Percentiles rank a stretch among this genome's conserved stretches.
Conservation (phyloP, 2,797 vertebrate genomes). For the Taenioides sp. region DNA sequence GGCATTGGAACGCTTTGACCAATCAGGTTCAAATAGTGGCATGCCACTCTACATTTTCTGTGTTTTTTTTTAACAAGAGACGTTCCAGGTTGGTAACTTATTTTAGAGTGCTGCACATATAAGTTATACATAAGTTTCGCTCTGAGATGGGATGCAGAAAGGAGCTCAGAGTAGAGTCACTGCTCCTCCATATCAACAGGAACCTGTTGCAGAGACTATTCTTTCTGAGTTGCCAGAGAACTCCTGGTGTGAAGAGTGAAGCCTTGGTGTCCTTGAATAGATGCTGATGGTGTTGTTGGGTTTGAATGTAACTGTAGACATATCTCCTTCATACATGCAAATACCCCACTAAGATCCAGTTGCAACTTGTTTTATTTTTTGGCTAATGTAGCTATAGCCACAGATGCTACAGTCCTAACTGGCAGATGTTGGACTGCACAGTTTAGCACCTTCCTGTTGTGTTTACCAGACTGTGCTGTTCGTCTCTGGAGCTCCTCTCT, state of each 20-base stretch:
- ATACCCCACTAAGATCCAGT: neutral
- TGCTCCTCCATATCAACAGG: too few relatives aligned
- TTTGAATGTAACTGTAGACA: neutral
- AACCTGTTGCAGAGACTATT: too few relatives aligned
- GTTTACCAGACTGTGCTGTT: neutral
- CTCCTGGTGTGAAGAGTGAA: neutral
- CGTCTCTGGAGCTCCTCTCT: slow-evolving; percentile 33
- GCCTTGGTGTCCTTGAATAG: neutral
- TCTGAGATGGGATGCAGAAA: too few relatives aligned
- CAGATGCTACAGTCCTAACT: slow-evolving; percentile 7
- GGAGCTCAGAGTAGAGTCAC: too few relatives aligned
- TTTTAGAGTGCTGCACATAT: too few relatives aligned
- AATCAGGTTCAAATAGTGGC: too few relatives aligned
- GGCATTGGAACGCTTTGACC: too few relatives aligned
- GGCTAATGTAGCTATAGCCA: slow-evolving; percentile 5
- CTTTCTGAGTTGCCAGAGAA: neutral
- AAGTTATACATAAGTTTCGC: too few relatives aligned
- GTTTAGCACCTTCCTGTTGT: slow-evolving; percentile 10
- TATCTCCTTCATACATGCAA: neutral
- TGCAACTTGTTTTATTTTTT: neutral
- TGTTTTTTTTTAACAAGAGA: too few relatives aligned
- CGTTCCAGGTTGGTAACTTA: too few relatives aligned
- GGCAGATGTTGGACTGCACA: slow-evolving; percentile 3
- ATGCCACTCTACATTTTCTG: too few relatives aligned
- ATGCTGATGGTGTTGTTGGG: neutral